Conservation (phyloP, 2,797 vertebrate species). For the Petrocephalus schoutedeni region DNA sequence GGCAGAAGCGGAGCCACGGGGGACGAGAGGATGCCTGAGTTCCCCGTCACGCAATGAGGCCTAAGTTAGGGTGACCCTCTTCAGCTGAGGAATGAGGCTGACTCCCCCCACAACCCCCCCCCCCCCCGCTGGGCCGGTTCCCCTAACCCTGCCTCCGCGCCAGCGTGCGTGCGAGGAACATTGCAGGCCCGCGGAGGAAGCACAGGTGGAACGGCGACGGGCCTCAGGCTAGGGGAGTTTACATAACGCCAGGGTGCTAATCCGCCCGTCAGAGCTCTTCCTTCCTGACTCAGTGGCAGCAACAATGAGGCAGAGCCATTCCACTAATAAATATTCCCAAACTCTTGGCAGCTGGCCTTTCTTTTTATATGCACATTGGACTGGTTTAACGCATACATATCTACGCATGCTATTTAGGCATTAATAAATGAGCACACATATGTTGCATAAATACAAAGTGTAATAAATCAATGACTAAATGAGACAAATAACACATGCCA, state of each 20-base stretch:
- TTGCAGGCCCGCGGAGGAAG: constrained; percentile 66
- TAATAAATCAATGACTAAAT: background rate
- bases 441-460: background rate
- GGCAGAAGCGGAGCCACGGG: constrained; percentile 39
- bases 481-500: background rate
- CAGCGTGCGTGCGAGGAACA: constrained; percentile 56
- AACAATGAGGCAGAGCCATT: constrained; percentile 48
- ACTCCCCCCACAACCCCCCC: background rate
- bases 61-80: constrained; percentile 35
- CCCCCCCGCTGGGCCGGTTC: constrained; percentile 60
- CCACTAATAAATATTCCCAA: constrained; percentile 32
- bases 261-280: constrained; percentile 50
- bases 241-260: constrained; percentile 63
- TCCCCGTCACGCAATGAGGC: constrained; percentile 61
- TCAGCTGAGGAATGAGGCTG: constrained; percentile 11
- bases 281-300: constrained; percentile 38
- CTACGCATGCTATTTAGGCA: background rate
- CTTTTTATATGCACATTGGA: constrained; percentile 32
- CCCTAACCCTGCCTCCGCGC: constrained; percentile 37
- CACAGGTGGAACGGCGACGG: constrained; percentile 55
- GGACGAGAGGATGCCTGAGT: constrained; percentile 50
- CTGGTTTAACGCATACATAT: constrained; percentile 27
- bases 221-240: constrained; percentile 68
- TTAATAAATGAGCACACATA: background rate
- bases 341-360: constrained; percentile 28